These are phyloP conservation scores for Aleadryas rufinucha DNA, from an alignment of 2,113 vertebrate species.

Conservation along the genomic window DNA sequence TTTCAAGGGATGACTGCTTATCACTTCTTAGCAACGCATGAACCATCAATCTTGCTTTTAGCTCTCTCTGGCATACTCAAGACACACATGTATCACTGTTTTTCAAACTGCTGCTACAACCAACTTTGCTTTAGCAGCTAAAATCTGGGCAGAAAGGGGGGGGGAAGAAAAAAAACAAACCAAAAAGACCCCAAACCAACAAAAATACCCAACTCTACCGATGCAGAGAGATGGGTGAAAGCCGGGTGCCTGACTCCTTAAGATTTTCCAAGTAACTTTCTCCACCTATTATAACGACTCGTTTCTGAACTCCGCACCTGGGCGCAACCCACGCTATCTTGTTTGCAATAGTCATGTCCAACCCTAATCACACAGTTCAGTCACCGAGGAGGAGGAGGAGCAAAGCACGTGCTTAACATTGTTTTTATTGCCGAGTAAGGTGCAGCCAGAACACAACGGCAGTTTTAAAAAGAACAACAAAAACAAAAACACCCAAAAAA, in stretches of 20 bases:
- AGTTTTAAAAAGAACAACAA: not conserved
- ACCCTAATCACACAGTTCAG: not conserved
- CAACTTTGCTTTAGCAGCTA: not conserved
- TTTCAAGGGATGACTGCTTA: not conserved
- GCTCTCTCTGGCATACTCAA: not conserved
- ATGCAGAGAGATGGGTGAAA: not conserved
- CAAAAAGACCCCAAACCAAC: not conserved
- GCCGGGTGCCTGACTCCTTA: not conserved
- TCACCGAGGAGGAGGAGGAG: not conserved
- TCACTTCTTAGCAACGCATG: not conserved
- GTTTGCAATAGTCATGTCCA: not conserved
- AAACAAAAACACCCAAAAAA: too few relatives aligned
- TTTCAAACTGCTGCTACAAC: not conserved
- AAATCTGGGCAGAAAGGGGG: not conserved
- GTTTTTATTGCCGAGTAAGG: not conserved
- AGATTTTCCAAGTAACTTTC: not conserved
- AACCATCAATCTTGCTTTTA: not conserved
- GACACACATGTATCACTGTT: not conserved
- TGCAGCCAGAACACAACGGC: not conserved
- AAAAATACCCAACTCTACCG: not conserved
- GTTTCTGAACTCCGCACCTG: not conserved
- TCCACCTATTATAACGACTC: not conserved
- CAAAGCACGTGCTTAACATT: not conserved
- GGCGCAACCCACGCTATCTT: not conserved
- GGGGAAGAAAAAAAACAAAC: rapidly evolving